Evolutionary conservation across 2,797 vertebrate genomes (phyloP).

Genomic region (Sylvia borin): DNA sequence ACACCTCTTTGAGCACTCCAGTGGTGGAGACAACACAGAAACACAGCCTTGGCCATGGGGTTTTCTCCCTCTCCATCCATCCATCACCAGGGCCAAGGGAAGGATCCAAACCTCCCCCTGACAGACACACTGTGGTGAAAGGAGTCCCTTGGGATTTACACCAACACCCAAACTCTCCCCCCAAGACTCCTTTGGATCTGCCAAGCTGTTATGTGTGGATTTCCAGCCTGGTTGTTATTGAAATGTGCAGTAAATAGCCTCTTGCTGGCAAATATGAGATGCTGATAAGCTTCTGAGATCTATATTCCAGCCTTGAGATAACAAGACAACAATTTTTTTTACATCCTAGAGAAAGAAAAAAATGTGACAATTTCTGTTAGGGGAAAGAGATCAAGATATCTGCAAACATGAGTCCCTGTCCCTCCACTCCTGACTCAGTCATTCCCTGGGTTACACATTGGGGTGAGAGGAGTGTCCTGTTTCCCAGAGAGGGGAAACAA

Average conservation of each 20-base stretch:
- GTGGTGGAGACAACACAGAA: not conserved
- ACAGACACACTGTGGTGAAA: not conserved
- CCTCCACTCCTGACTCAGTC: not conserved
- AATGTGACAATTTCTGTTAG: not conserved
- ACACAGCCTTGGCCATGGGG: rapidly evolving
- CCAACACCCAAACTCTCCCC: not conserved
- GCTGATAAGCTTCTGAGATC: constrained; percentile 30
- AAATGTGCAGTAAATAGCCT: not conserved
- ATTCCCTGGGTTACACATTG: not conserved
- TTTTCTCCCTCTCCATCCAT: not conserved
- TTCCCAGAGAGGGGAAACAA: not conserved
- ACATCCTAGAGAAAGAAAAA: not conserved
- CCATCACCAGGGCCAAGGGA: not conserved
- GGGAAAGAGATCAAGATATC: not conserved
- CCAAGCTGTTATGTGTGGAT: not conserved
- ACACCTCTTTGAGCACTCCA: not conserved
- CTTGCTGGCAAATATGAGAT: not conserved
- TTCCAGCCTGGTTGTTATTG: not conserved
- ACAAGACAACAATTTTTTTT: not conserved
- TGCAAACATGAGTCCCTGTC: not conserved
- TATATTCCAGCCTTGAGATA: constrained; percentile 21
- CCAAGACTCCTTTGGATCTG: not conserved
- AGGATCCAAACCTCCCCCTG: not conserved
- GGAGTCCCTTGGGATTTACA: not conserved
- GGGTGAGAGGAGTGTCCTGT: not conserved